These are phyloP conservation scores for Melanostigma gelatinosum DNA, from an alignment of 2,113 vertebrate genomes.

Conservation along the genomic window DNA sequence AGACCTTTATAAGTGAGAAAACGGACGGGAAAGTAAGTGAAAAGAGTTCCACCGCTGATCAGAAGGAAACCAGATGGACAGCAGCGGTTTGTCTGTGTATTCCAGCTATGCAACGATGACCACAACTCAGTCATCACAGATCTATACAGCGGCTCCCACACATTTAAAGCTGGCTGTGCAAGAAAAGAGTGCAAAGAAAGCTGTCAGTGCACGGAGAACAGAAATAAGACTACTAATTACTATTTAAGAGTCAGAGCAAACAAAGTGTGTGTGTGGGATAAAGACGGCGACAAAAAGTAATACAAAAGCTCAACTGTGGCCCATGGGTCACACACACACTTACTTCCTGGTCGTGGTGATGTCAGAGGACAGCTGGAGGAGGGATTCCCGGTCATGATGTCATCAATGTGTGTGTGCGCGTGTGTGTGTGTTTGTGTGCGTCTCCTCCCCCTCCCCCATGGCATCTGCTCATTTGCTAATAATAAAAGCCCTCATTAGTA, in stretches of 20 bases:
- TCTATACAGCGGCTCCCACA: conserved; percentile 5
- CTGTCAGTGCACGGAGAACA: conserved; percentile 23
- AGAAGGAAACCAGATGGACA: conserved; percentile 25
- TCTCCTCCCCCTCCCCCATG: background rate
- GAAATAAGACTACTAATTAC: conserved; percentile 52
- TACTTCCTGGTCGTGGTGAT: conserved; percentile 47
- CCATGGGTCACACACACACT: conserved; percentile 8
- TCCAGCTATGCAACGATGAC: conserved; percentile 16
- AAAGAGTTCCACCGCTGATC: conserved; percentile 17
- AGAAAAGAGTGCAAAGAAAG: conserved; percentile 15
- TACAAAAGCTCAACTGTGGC: background rate
- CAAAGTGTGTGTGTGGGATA: background rate
- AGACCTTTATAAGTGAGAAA: background rate
- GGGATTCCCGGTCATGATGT: conserved; percentile 64
- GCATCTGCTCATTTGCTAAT: conserved; percentile 19
- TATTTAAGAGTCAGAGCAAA: conserved; percentile 43
- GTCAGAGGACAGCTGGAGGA: conserved; percentile 66
- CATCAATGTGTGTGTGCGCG: conserved; percentile 19
- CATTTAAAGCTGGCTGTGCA: conserved; percentile 27
- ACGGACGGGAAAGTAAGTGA: background rate
- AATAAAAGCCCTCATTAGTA: background rate
- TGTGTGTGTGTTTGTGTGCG: background rate
- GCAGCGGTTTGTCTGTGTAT: conserved; percentile 43
- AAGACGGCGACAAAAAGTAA: background rate
- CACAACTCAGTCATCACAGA: conserved; percentile 49